Percentiles rank a stretch among this genome's conserved stretches.
phyloP scores from a whole-genome alignment of 92 coral and sea anemone species.

The Porites divaricata region DNA sequence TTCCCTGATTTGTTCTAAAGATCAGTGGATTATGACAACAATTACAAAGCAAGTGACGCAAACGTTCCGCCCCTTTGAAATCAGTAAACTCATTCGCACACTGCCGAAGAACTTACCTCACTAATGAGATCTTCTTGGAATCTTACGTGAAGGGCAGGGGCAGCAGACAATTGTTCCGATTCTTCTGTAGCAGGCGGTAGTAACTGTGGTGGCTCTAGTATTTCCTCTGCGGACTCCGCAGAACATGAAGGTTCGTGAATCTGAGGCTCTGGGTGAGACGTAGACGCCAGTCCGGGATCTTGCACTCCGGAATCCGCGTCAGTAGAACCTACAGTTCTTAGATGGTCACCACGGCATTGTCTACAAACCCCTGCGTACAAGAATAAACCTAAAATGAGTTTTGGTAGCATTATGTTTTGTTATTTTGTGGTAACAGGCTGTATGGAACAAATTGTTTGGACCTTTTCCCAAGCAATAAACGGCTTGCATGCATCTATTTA shows the following conservation, averaged over 20 bases:
- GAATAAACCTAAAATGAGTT: constrained; percentile 15
- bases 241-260: constrained; percentile 30
- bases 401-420: not conserved
- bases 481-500: too few species aligned
- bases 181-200: constrained; percentile 27
- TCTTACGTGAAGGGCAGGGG: constrained; percentile 25
- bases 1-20: not conserved
- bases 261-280: constrained; percentile 27
- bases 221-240: constrained; percentile 33
- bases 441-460: too few species aligned
- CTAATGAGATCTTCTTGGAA: constrained; percentile 34
- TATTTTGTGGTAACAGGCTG: not conserved
- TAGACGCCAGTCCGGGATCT: constrained; percentile 22
- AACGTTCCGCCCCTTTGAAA: constrained; percentile 23
- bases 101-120: constrained; percentile 37
- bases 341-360: not conserved
- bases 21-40: constrained; percentile 19
- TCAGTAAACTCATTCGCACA: constrained; percentile 22
- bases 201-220: constrained; percentile 21
- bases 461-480: too few species aligned
- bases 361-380: constrained; percentile 20
- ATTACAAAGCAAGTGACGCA: constrained; percentile 27
- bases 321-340: constrained; percentile 13
- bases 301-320: constrained; percentile 15
- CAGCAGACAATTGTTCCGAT: constrained; percentile 32